phyloP scores from a whole-genome alignment of 1,140 invertebrate genomes.

The Amyelois transitella region DNA sequence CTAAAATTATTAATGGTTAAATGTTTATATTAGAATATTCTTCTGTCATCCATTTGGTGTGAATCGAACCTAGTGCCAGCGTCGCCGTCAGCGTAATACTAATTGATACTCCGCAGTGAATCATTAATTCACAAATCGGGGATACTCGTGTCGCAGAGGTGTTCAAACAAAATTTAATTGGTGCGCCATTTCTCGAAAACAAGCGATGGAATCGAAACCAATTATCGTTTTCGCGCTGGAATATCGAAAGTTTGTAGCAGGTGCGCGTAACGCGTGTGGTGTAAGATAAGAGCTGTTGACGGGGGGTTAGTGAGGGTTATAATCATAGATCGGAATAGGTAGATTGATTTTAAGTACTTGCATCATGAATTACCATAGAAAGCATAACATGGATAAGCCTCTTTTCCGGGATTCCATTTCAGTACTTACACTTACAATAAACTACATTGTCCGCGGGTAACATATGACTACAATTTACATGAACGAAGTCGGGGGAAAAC shows the following conservation, averaged over 20 bases:
- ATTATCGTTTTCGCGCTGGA: slow-evolving; percentile 57
- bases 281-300: neutral
- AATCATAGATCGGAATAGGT: too few relatives aligned
- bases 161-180: slow-evolving; percentile 62
- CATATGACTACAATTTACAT: too few relatives aligned
- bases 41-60: neutral
- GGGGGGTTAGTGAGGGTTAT: neutral
- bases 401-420: too few relatives aligned
- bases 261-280: slow-evolving; percentile 42
- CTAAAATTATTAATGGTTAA: too few relatives aligned
- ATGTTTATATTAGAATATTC: too few relatives aligned
- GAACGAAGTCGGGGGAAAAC: too few relatives aligned
- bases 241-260: slow-evolving; percentile 62
- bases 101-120: neutral
- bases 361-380: too few relatives aligned
- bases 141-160: neutral
- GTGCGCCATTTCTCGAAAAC: slow-evolving; percentile 52
- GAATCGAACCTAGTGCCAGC: neutral
- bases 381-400: too few relatives aligned
- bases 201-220: slow-evolving; percentile 53
- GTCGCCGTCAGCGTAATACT: neutral
- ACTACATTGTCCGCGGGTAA: too few relatives aligned
- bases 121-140: neutral
- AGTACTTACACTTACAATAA: too few relatives aligned
- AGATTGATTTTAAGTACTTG: too few relatives aligned